A percentile compares a stretch with the other conserved stretches of the same genome.
Conservation (phyloP, 2,113 vertebrate genomes). For the Pungitius pungitius region DNA sequence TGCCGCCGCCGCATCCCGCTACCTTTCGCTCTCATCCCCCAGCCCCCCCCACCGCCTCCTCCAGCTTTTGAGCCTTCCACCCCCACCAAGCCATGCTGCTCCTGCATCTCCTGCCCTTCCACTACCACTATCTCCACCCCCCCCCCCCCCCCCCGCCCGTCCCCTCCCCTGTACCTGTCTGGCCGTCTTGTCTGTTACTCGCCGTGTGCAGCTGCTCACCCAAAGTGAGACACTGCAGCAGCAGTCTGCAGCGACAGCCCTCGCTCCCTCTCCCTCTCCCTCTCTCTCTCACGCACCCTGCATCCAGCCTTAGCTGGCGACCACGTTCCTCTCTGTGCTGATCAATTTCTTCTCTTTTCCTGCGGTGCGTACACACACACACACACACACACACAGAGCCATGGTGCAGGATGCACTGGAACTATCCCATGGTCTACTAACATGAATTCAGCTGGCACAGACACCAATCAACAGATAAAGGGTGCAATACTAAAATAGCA, state of each 20-base stretch:
- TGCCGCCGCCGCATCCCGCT: conserved; percentile 4
- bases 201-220: conserved; percentile 75
- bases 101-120: conserved; percentile 51
- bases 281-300: conserved; percentile 71
- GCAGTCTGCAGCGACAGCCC: conserved; percentile 77
- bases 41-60: conserved; percentile 8
- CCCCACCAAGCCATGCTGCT: conserved; percentile 45
- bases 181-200: conserved; percentile 71
- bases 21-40: neutral
- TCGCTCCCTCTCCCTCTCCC: conserved; percentile 61
- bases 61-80: conserved; percentile 59
- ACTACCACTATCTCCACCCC: conserved; percentile 28
- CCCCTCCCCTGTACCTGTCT: conserved; percentile 74
- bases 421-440: conserved; percentile 27
- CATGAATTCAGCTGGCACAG: conserved; percentile 22
- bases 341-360: conserved; percentile 77
- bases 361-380: conserved; percentile 34
- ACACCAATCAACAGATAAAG: conserved; percentile 16
- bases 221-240: conserved; percentile 79
- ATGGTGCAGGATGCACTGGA: conserved; percentile 33
- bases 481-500: conserved; percentile 11
- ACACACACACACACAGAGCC: conserved; percentile 27
- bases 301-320: conserved; percentile 70
- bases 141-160: conserved; percentile 37
- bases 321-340: conserved; percentile 74